These are phyloP conservation scores for Euphydryas editha DNA, from an alignment of 2,888 invertebrate species.

Conservation along the genomic window DNA sequence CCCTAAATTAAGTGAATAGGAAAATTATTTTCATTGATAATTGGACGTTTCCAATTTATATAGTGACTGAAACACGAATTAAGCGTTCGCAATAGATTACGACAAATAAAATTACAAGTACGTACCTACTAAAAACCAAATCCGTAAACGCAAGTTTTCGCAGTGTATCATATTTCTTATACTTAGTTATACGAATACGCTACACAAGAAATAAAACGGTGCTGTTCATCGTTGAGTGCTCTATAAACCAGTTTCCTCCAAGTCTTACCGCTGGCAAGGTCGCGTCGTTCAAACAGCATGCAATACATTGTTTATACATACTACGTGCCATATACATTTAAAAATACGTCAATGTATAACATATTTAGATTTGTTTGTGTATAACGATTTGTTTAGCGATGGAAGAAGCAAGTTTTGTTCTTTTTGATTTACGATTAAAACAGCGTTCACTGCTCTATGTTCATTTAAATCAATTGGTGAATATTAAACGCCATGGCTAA, in stretches of 20 bases:
- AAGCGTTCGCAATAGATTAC: neutral
- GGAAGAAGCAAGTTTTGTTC: slow-evolving; percentile 35
- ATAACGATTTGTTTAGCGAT: slow-evolving; percentile 5
- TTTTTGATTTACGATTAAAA: slow-evolving; percentile 56
- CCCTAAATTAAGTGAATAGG: slow-evolving; percentile 43
- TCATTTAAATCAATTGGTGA: slow-evolving; percentile 58
- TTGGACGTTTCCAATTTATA: neutral
- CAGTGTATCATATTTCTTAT: neutral
- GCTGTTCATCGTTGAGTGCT: slow-evolving; percentile 50
- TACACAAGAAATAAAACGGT: slow-evolving; percentile 54
- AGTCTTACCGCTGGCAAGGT: slow-evolving; percentile 46
- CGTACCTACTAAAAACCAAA: neutral
- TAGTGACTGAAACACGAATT: neutral
- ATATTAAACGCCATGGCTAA: slow-evolving; percentile 27
- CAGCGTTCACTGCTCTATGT: slow-evolving; percentile 48
- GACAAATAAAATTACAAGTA: neutral
- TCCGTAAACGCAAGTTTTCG: neutral
- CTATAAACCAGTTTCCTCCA: slow-evolving; percentile 52
- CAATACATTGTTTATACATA: slow-evolving; percentile 26
- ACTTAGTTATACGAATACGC: slow-evolving; percentile 18
- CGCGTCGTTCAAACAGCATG: slow-evolving; percentile 36
- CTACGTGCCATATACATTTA: slow-evolving; percentile 21
- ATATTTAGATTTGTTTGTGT: slow-evolving; percentile 4
- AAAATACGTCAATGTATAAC: slow-evolving; percentile 35
- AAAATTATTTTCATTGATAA: neutral